Conservation (phyloP, 2,888 invertebrate species). For the Mimachlamys varia region DNA sequence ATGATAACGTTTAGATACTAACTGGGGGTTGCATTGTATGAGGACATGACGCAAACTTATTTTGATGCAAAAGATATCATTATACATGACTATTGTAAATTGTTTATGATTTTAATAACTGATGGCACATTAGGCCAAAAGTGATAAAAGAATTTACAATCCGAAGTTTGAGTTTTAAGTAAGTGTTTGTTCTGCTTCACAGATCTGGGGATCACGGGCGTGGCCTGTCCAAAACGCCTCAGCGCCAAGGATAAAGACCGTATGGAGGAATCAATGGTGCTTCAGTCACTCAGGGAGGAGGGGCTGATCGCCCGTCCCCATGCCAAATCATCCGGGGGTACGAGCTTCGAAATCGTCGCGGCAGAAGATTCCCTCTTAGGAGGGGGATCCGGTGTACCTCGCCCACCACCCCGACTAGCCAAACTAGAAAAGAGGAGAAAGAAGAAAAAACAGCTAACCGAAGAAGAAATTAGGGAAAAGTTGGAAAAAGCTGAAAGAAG, state of each 20-base stretch:
- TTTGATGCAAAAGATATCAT: too few relatives aligned
- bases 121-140: too few relatives aligned
- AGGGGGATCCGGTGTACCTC: not conserved
- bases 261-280: constrained; percentile 77
- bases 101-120: too few relatives aligned
- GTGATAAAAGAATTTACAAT: too few relatives aligned
- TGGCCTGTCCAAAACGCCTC: constrained; percentile 74
- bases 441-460: constrained; percentile 73
- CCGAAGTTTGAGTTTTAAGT: not conserved
- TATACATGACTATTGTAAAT: too few relatives aligned
- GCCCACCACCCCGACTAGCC: constrained; percentile 74
- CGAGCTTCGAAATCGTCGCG: constrained; percentile 76
- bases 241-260: constrained; percentile 79
- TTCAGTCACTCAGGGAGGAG: constrained; percentile 79
- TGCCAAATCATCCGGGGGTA: constrained; percentile 74
- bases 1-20: too few relatives aligned
- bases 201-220: constrained; percentile 79
- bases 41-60: too few relatives aligned
- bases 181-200: constrained; percentile 35
- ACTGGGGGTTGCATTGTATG: too few relatives aligned
- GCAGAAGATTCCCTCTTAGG: constrained; percentile 52
- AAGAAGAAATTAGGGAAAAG: constrained; percentile 77
- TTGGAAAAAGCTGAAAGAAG: constrained; percentile 74
- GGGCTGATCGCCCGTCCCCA: constrained; percentile 80
- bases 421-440: constrained; percentile 74